phyloP scores from a whole-genome alignment of 2,888 invertebrate genomes.

The Flexamia atlantica region DNA sequence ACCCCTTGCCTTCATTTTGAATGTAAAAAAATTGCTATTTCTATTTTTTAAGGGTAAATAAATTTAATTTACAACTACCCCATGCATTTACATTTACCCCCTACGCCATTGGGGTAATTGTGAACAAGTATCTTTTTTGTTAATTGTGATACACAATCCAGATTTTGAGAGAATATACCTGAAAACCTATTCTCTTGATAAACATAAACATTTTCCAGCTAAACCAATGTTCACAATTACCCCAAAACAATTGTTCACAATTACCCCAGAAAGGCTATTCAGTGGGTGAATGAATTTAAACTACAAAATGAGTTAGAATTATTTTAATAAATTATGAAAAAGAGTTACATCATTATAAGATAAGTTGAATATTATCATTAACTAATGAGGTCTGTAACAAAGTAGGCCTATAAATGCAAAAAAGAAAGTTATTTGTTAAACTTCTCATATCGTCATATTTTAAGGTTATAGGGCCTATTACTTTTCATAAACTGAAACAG shows the following conservation, averaged over 20 bases:
- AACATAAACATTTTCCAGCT: constrained; percentile 41
- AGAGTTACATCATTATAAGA: constrained; percentile 13
- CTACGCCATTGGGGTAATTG: constrained; percentile 43
- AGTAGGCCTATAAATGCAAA: neutral
- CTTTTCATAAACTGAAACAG: constrained; percentile 59
- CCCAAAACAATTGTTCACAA: constrained; percentile 57
- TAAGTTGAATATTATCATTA: neutral
- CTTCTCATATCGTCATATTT: neutral
- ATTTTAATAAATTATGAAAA: constrained; percentile 46
- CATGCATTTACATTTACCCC: constrained; percentile 53
- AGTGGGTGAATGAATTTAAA: constrained; percentile 40
- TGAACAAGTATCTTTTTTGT: constrained; percentile 55
- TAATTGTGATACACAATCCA: constrained; percentile 52
- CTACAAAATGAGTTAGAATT: constrained; percentile 36
- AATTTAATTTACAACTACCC: constrained; percentile 52
- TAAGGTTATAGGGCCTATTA: neutral
- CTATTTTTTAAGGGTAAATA: constrained; percentile 43
- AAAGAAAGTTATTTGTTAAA: neutral
- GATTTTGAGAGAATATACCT: constrained; percentile 33
- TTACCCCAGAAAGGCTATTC: constrained; percentile 47
- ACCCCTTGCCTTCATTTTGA: constrained; percentile 49
- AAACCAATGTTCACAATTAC: constrained; percentile 57
- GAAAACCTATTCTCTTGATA: constrained; percentile 31
- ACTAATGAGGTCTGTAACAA: neutral
- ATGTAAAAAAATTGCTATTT: constrained; percentile 23